phyloP scores from a whole-genome alignment of 1,140 invertebrate species.

The Heliothis subflexa region DNA sequence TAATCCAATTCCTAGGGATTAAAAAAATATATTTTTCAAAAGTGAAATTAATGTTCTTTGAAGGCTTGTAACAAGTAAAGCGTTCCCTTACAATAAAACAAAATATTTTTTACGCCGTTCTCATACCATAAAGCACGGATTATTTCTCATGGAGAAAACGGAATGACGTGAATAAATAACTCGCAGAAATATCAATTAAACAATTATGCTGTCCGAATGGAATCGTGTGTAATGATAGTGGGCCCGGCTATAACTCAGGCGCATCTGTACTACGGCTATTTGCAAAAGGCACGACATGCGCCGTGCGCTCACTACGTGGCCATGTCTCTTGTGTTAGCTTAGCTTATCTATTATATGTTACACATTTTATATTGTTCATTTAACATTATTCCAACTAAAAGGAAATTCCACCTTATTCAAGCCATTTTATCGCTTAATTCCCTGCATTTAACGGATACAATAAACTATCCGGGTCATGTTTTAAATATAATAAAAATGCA shows the following conservation, averaged over 20 bases:
- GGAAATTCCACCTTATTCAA: slow-evolving; percentile 12
- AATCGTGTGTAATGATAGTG: slow-evolving; percentile 85
- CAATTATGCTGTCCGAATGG: slow-evolving; percentile 85
- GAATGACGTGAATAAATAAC: slow-evolving; percentile 85
- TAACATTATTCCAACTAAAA: background rate
- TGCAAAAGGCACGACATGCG: slow-evolving; percentile 81
- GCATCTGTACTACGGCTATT: slow-evolving; percentile 84
- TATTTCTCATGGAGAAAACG: slow-evolving; percentile 77
- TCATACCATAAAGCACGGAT: slow-evolving; percentile 71
- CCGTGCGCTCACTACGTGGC: slow-evolving; percentile 32
- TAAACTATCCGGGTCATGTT: background rate
- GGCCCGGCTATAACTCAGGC: slow-evolving; percentile 81
- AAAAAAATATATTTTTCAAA: too few relatives aligned
- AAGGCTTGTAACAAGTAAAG: background rate
- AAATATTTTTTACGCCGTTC: slow-evolving; percentile 42
- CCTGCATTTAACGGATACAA: background rate
- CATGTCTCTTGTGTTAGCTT: slow-evolving; percentile 36
- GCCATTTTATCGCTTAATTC: slow-evolving; percentile 20
- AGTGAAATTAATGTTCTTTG: background rate
- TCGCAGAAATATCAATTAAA: slow-evolving; percentile 86
- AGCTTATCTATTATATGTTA: slow-evolving; percentile 18
- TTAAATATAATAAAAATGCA: slow-evolving; percentile 9
- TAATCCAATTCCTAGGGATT: too few relatives aligned
- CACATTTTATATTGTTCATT: slow-evolving; percentile 17
- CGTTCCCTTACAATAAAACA: slow-evolving; percentile 33